Evolutionary conservation across 2,888 invertebrate genomes (phyloP).

Genomic region (Sphaerophoria rueppellii): DNA sequence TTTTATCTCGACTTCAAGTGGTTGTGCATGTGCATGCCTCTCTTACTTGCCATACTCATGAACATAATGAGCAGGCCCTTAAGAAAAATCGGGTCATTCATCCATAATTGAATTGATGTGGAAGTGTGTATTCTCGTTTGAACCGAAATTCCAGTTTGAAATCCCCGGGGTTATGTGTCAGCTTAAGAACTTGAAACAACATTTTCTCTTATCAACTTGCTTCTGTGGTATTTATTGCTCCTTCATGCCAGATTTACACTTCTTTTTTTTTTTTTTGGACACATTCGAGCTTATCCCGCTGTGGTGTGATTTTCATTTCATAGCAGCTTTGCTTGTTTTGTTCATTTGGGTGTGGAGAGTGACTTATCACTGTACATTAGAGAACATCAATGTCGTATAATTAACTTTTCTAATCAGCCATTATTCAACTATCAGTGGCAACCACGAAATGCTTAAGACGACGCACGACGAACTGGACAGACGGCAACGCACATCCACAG

Average conservation of each 20-base stretch:
- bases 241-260: constrained; percentile 28
- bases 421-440: neutral
- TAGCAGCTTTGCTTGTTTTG: constrained; percentile 27
- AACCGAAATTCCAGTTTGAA: constrained; percentile 43
- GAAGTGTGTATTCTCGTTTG: constrained; percentile 25
- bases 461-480: no score
- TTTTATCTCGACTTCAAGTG: no score
- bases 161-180: constrained; percentile 38
- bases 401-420: constrained; percentile 24
- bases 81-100: constrained; percentile 53
- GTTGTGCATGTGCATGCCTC: no score
- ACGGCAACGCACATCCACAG: neutral
- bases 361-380: constrained; percentile 31
- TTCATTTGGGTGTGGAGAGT: neutral
- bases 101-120: constrained; percentile 57
- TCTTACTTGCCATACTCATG: no score
- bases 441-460: neutral
- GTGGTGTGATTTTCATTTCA: constrained; percentile 42
- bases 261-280: constrained; percentile 40
- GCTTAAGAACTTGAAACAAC: constrained; percentile 2
- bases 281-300: constrained; percentile 6
- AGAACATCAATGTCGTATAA: constrained; percentile 33
- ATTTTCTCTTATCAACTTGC: constrained; percentile 21
- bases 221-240: constrained; percentile 32
- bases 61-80: constrained; percentile 11